Evolutionary conservation across 2,797 vertebrate genomes (phyloP).

Genomic region (Cryptoblepharus egeriae): DNA sequence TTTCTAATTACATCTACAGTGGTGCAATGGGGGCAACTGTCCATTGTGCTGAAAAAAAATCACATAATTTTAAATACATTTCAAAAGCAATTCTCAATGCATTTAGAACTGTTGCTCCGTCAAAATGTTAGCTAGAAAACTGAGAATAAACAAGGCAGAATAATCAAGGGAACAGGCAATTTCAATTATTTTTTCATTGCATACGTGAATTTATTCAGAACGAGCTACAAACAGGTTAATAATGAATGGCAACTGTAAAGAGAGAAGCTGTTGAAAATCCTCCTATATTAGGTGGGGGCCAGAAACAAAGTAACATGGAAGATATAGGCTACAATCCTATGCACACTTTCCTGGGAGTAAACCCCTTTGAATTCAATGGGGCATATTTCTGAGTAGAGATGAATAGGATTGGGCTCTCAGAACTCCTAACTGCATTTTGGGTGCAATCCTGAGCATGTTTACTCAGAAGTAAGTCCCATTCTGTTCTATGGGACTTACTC

Average conservation of each 20-base stretch:
- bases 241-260: neutral
- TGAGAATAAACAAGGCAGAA: slow-evolving; percentile 15
- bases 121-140: neutral
- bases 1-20: neutral
- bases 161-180: neutral
- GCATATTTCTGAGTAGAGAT: no score
- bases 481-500: no score
- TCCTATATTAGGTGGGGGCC: neutral
- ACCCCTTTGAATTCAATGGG: no score
- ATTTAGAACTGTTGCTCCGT: neutral
- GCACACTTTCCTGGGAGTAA: no score
- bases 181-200: neutral
- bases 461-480: no score
- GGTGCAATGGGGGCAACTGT: neutral
- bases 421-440: no score
- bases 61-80: no score
- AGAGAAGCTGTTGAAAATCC: neutral
- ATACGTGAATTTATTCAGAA: neutral
- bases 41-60: neutral
- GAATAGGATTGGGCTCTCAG: no score
- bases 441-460: no score
- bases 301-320: neutral
- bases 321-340: no score
- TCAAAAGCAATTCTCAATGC: neutral
- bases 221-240: neutral